Evolutionary conservation across 30 jellyfish, hydroid and myxozoan genomes (phyloP), one percentile per base, ranked within the genome.

Genomic region (Morbakka virulenta): DNA sequence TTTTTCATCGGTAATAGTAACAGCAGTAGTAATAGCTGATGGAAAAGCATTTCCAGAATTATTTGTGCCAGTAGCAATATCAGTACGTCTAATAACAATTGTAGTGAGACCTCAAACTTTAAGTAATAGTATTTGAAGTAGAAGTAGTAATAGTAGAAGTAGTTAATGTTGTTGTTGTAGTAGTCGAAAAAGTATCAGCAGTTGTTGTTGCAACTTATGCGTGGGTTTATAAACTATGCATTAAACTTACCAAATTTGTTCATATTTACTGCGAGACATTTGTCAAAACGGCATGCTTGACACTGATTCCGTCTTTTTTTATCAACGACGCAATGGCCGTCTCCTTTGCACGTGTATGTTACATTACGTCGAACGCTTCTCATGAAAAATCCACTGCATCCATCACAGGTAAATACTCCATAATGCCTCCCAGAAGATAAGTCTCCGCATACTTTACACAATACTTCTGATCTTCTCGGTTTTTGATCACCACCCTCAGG

Each of bases 311-410:
- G 67, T 47, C 96, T 52, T 52, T 86, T 86, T 80, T 86, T 86
- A 51, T 86, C 96, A 29, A 86, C 96, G 29, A 78, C 77, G 84
- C 96, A 86, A 50, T 62, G 69, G 35, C 73, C 85, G 70, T 86
- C 77, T 11, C 96, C 96, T 71, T 86, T 86, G 35, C 96, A 86
- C 21, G 87, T 48, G 82, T 86, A 86, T n/a, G 79, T 50, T 83
- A 86, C 72, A 0, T 86, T 86, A 14, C 91, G 62, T 29, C 96
- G 51, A 64, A 86, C 89, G 24, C 91, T 76, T 31, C 96, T 78
- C 96, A 86, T 86, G 81, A 86, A 86, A 63, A 86, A 86, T 35
- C 96, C 96, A 51, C 91, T 76, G 75, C 96, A 86, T 29, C 96
- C 96, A 63, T 86, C 96, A 57, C 96, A 86, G 11, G 96, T 86